Conservation (phyloP, 2,888 invertebrate species). For the Heliconius charithonia region DNA sequence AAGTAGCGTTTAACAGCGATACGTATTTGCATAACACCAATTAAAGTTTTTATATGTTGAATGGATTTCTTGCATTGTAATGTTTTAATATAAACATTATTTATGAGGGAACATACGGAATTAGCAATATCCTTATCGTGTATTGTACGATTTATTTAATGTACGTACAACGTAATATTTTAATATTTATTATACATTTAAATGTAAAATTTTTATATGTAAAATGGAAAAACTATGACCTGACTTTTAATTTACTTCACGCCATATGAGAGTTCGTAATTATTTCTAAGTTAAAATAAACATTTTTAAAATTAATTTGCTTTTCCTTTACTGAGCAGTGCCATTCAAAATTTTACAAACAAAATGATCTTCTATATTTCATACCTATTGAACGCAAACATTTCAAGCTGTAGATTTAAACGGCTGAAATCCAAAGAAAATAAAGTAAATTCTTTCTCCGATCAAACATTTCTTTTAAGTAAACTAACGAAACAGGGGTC, state of each 20-base stretch:
- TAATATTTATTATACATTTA: not conserved
- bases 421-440: conserved; percentile 29
- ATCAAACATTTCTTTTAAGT: conserved; percentile 45
- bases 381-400: not conserved
- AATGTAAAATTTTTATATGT: not conserved
- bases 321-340: too few relatives aligned
- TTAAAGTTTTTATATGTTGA: conserved; percentile 8
- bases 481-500: conserved; percentile 43
- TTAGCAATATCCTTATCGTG: too few relatives aligned
- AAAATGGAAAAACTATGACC: not conserved
- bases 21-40: conserved; percentile 17
- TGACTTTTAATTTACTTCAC: not conserved
- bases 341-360: not conserved
- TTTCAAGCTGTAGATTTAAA: not conserved
- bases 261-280: not conserved
- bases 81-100: too few relatives aligned
- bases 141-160: not conserved
- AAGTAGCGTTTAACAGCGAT: not conserved
- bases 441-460: conserved; percentile 33
- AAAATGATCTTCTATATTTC: not conserved
- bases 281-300: too few relatives aligned
- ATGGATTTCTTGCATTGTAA: conserved; percentile 10
- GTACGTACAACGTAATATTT: not conserved
- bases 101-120: not conserved
- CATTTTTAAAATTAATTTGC: too few relatives aligned